Evolutionary conservation across 1,140 invertebrate species (phyloP), one percentile per base, ranked within the genome.

Genomic region (Drosophila serrata): DNA sequence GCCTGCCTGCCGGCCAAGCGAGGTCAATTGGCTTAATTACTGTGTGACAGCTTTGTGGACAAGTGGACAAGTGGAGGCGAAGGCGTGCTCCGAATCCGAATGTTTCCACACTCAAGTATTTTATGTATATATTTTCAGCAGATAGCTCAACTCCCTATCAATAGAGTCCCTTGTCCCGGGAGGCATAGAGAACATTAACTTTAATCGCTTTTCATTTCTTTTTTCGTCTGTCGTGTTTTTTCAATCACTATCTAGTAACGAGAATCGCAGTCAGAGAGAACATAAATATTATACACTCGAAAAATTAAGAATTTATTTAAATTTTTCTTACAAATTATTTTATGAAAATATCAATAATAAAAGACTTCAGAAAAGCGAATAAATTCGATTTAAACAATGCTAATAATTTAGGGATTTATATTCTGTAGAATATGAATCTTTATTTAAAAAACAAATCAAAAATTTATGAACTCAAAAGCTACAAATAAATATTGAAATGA

Each of bases 11-110:
- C 74, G 65, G 53, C 39, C 55, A 53, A 59, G 75, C 78, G 85
- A 90, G 85, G 85, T 90, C 85, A 90, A 90, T 90, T 90, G 85
- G 85, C 86, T 90, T 90, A 90, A 90, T 90, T 90, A 90, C 78
- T 90, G 85, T 90, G 85, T 85, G 85, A 85, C 78, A 81, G 64
- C 61, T 69, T 61, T 42, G 51, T 55, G 51, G 51, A 55, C 51
- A 53, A 53, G 60, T 57, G 56, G 22, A 46, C 53, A 75, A 48
- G 75, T 48, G 22, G 12, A 13, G 35, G 42, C 17, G 43, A n/a
- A 13, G 31, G 42, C 40, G 33, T 62, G 48, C 43, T 62, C 55
- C 15, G 43, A 59, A 63, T 65, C 55, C 15, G 40, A 59, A 63
- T 56, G 37, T 31, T 49, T 72, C n/a, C 53, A 73, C 67, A 49